A percentile compares a stretch with the other conserved stretches of the same genome.
phyloP scores from a whole-genome alignment of 2,797 vertebrate species.

The Anguilla pacifica region DNA sequence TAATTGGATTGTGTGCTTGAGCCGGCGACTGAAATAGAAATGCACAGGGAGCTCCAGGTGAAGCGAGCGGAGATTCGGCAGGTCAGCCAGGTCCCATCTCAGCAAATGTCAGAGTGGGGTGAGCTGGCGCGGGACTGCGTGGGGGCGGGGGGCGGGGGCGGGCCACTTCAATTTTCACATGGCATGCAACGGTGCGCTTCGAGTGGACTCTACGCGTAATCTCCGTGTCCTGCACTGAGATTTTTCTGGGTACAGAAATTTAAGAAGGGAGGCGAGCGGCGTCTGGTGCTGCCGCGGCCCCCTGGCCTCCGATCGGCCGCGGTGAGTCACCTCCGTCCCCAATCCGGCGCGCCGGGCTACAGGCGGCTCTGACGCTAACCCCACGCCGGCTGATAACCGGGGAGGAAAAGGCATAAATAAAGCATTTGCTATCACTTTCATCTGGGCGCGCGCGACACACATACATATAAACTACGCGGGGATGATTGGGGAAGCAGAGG shows the following conservation, averaged over 20 bases:
- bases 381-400: constrained; percentile 34
- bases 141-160: background rate
- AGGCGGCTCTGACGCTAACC: constrained; percentile 26
- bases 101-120: constrained; percentile 47
- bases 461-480: constrained; percentile 41
- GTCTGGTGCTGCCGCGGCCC: background rate
- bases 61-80: constrained; percentile 60
- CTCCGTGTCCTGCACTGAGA: background rate
- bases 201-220: background rate
- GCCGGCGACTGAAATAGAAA: constrained; percentile 71
- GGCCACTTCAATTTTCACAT: constrained; percentile 28
- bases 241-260: background rate
- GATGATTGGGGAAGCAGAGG: constrained; percentile 22
- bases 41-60: constrained; percentile 56
- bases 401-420: constrained; percentile 34
- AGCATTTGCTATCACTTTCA: constrained; percentile 42
- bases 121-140: constrained; percentile 2
- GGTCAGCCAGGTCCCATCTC: constrained; percentile 49
- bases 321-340: background rate
- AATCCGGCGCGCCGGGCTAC: background rate
- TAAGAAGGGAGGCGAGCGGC: background rate
- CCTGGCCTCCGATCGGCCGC: background rate
- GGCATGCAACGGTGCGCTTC: constrained; percentile 16
- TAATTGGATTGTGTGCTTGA: constrained; percentile 72
- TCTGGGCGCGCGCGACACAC: constrained; percentile 37